These are phyloP conservation scores for Cossypha polioptera DNA, from an alignment of 2,797 vertebrate genomes.

Conservation along the genomic window DNA sequence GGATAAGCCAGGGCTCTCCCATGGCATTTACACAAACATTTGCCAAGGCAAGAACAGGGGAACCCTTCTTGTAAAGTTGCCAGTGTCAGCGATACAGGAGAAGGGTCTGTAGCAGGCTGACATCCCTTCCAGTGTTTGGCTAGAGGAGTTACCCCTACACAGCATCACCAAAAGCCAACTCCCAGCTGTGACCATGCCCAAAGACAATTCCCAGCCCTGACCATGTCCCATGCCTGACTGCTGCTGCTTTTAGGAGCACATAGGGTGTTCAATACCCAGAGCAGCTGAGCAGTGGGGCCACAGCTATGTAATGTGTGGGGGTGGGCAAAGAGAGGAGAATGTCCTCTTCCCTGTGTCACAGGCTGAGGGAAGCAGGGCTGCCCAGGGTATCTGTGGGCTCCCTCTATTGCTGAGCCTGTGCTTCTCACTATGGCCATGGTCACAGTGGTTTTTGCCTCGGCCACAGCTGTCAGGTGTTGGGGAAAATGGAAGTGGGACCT, in stretches of 20 bases:
- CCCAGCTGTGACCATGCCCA: neutral
- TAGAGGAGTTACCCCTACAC: neutral
- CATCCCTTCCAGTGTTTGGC: neutral
- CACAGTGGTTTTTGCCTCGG: neutral
- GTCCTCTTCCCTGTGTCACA: neutral
- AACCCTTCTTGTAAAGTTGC: neutral
- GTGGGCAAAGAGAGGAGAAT: neutral
- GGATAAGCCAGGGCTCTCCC: neutral
- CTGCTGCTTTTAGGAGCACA: neutral
- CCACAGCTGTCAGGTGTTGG: accelerated
- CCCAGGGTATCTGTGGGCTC: neutral
- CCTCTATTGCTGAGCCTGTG: accelerated
- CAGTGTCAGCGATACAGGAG: neutral
- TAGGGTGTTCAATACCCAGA: neutral
- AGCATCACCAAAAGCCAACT: neutral
- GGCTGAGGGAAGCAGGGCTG: neutral
- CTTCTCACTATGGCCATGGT: accelerated
- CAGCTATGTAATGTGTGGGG: accelerated
- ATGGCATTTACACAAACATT: neutral
- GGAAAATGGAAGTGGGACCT: too few species aligned
- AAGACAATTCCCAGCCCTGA: neutral
- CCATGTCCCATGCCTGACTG: too few species aligned
- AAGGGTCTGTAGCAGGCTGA: neutral
- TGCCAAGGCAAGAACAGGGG: neutral
- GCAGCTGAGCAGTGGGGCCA: accelerated